Evolutionary conservation across 1,140 invertebrate species (phyloP), one percentile per base, ranked within the genome.

Genomic region (Apis cerana): DNA sequence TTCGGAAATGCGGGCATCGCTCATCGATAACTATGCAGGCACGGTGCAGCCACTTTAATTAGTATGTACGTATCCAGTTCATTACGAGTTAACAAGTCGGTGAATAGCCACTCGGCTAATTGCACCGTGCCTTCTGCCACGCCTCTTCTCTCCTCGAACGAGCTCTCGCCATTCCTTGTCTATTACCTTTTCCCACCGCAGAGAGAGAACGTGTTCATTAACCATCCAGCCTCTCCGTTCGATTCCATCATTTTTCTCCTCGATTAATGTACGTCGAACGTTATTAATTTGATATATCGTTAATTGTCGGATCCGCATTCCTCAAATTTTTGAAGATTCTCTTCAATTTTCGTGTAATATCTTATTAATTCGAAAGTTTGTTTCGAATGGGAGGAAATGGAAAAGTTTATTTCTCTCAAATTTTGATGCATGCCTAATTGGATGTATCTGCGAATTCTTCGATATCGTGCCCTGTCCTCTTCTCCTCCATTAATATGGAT

Each of bases 51-150:
- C 15, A 58, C 33, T 61, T 61, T 23, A 75, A 75, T 61, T 74
- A 74, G 27, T 27, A 15, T n/a, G 19, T 43, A 15, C 71, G 71
- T 43, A 52, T 74, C 19, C 33, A 10, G 11, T 56, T 59, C 11
- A 61, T 75, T 58, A 48, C 71, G 33, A 48, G 33, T 75, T 59
- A 75, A 75, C 71, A 62, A 61, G 56, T 48, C 43, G 71, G 13
- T n/a, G 71, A 15, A 75, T 33, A 8, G 4, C 71, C 71, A 61
- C 43, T 75, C 27, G 56, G 27, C 56, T 75, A 23, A 61, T 75
- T 61, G 56, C 71, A 43, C 27, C 69, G 69, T 12, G 70, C 52
- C 33, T 48, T 19, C 27, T n/a, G 21, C 0, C 33, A 10, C 27
- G 12, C 27, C 56, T n/a, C 27, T 52, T 50, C n/a, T 23, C 68